Conservation (phyloP, 2,888 invertebrate genomes). For the Panzeria rudis region DNA sequence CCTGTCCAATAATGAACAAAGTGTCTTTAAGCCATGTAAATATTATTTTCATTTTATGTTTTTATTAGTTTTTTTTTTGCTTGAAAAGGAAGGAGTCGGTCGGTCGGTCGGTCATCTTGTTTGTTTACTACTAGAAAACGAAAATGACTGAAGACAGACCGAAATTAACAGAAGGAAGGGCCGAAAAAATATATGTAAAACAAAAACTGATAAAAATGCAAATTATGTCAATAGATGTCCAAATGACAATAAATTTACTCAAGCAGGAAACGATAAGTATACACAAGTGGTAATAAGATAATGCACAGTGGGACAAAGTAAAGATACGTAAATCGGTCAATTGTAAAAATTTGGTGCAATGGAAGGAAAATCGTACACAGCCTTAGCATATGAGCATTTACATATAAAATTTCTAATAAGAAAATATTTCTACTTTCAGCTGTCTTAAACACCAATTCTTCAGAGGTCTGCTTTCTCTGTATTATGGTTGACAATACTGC, state of each 20-base stretch:
- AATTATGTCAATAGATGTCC: slow-evolving; percentile 61
- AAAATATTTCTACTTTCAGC: too few relatives aligned
- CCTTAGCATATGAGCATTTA: too few relatives aligned
- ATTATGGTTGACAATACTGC: too few relatives aligned
- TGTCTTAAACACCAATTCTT: too few relatives aligned
- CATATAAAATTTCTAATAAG: too few relatives aligned
- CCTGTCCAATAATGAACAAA: slow-evolving; percentile 18
- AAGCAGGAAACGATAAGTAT: slow-evolving; percentile 23
- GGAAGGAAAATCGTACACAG: too few relatives aligned
- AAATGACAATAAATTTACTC: slow-evolving; percentile 47
- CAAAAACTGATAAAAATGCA: slow-evolving; percentile 63
- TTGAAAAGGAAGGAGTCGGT: neutral
- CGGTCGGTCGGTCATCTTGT: neutral
- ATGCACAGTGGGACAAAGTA: neutral
- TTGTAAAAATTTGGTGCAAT: too few relatives aligned
- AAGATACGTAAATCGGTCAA: too few relatives aligned
- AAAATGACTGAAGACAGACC: slow-evolving; percentile 30
- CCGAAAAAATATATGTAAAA: neutral
- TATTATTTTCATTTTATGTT: slow-evolving; percentile 45
- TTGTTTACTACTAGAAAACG: slow-evolving; percentile 46
- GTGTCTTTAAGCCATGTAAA: slow-evolving; percentile 52
- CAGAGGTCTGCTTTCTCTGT: too few relatives aligned
- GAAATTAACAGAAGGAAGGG: neutral
- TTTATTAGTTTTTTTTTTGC: neutral
- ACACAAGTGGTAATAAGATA: slow-evolving; percentile 33